Base-by-base conservation (phyloP, 2,113 vertebrate species). In the Micronycteris hirsuta region DNA sequence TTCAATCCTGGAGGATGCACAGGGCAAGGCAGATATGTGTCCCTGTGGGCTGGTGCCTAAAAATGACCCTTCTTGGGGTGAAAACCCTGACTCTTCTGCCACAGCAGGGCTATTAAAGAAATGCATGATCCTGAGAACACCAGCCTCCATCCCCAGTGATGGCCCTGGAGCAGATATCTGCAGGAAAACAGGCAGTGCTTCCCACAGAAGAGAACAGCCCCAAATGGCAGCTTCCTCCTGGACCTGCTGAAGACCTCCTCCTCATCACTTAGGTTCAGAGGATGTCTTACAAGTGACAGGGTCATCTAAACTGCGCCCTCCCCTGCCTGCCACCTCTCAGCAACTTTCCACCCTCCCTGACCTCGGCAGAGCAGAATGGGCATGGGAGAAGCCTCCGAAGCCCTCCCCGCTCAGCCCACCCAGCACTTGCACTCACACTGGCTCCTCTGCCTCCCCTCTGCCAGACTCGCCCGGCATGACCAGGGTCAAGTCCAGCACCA, bases 301-400 rank as follows among this genome's bases (percentile, higher is more conserved):
- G n/a, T 20, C 92, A 67, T 33, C 47, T 41, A 47, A 88, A 76
- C 22, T 56, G 33, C 14, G 12, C 1, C 10, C 22, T 7, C 4
- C 14, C 58, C 41, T 33, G 12, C 16, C 65, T 78, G 56, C 38
- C 31, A 4, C 45, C 54, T 52, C 17, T 0, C 7, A 8, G 45
- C 0, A 1, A 2, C 41, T 81, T 2, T 16, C 31, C 63, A 8
- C 0, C 0, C 33, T 11, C 28, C 38, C 4, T 31, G 13, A 36
- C 4, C 12, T 52, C 70, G 61, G 22, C 68, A 61, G 13, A 78
- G 36, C 7, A 17, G 26, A 33, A 47, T 36, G 12, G 15, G 26
- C 20, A 28, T 1, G 16, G 74, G 31, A 41, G 4, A 19, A 2
- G 20, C 13, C 33, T 56, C 36, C 3, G 1, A 45, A 24, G n/a